Conservation (phyloP, 2,797 vertebrate genomes). For the Eidolon dupreanum region DNA sequence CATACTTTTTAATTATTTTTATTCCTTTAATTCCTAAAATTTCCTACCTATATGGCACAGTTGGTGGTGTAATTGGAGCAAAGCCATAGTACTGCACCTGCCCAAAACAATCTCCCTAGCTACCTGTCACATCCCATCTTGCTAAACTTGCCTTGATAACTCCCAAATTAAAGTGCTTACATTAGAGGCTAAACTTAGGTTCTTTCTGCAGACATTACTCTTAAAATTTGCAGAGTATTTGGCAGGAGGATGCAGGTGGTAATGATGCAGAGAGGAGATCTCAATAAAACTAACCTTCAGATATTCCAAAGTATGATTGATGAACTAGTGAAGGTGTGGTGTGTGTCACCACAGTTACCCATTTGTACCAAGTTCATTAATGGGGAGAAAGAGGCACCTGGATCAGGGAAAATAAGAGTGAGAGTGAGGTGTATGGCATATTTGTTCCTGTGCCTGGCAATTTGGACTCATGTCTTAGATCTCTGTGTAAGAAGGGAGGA, state of each 20-base stretch:
- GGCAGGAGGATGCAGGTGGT: not conserved
- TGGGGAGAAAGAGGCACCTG: not conserved
- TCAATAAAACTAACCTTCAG: not conserved
- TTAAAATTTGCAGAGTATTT: not conserved
- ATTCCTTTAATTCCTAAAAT: constrained; percentile 9
- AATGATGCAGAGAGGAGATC: not conserved
- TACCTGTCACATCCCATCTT: not conserved
- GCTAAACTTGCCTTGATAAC: not conserved
- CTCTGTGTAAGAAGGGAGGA: not conserved
- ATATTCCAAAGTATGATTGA: not conserved
- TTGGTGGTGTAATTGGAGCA: not conserved
- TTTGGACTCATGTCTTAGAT: not conserved
- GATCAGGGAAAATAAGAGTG: not conserved
- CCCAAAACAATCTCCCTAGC: not conserved
- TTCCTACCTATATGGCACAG: not conserved
- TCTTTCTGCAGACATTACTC: not conserved
- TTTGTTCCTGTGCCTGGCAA: not conserved
- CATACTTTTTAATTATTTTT: not conserved
- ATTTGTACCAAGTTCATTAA: not conserved
- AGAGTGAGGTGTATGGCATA: not conserved
- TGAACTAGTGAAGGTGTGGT: not conserved
- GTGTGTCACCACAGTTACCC: not conserved
- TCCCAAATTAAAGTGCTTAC: not conserved
- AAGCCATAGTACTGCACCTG: not conserved
- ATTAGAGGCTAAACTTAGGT: not conserved